Base-by-base conservation (phyloP, 1,140 invertebrate genomes). In the Bombus pascuorum region DNA sequence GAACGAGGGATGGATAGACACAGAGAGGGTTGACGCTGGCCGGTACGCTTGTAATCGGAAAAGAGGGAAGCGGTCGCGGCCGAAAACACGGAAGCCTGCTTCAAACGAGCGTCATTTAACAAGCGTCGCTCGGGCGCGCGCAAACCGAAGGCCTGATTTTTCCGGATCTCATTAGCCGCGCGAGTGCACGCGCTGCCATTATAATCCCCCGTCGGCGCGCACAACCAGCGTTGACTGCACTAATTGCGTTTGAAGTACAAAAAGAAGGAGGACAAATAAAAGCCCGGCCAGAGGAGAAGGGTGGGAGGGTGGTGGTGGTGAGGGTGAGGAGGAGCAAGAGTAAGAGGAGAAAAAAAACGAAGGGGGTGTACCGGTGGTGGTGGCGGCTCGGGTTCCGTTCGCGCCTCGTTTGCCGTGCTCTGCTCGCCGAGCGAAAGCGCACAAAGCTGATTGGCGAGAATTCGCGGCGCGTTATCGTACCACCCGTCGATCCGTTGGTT, bases 161-260 rank as follows among this genome's bases (percentile, higher is more conserved):
- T 90, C 89, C 88, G 85, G 83, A 90, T 90, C 89, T 90, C 89
- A 90, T 90, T 90, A 90, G 89, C 89, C 86, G 89, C 89, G 65
- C 83, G 89, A 71, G 86, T 90, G 89, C 89, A 78, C 89, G 83
- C 80, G 76, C 66, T 78, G 75, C 86, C 79, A 90, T 90, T 90
- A 90, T 90, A 90, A 90, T 90, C 82, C 88, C 85, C 75, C 76
- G 87, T 87, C 79, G 86, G 85, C 72, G 89, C 73, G 89, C 73
- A 78, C 80, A 86, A 44, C 82, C 89, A 83, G 75, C 89, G 89
- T 90, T 88, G 83, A 90, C 88, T 90, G 89, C 89, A 88, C 89
- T 90, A 90, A 90, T 90, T 90, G 89, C 89, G 89, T 90, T 88
- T 90, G 86, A 90, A 90, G 86, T 90, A 84, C 47, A 86, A 83